Percentiles rank a stretch among this genome's conserved stretches.
These are phyloP conservation scores for Drosophila pectinifera DNA, from an alignment of 1,140 invertebrate species.

Conservation along the genomic window DNA sequence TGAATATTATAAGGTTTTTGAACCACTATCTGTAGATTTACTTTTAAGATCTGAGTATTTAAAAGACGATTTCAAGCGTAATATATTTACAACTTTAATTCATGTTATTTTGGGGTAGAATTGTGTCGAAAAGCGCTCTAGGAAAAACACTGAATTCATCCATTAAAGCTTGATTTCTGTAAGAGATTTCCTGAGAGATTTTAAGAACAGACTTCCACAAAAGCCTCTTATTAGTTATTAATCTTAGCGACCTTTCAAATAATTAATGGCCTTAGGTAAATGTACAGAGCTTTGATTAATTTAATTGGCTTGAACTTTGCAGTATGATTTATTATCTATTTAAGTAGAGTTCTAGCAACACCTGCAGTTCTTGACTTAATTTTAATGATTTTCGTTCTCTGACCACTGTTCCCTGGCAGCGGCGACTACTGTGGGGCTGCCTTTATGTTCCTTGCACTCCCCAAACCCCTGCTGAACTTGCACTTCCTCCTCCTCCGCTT, in stretches of 20 bases:
- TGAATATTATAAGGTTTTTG: too few relatives aligned
- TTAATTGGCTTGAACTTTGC: slow-evolving; percentile 12
- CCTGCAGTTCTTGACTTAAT: neutral
- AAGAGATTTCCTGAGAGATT: neutral
- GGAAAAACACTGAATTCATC: too few relatives aligned
- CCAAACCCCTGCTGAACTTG: neutral
- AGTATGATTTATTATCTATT: slow-evolving; percentile 6
- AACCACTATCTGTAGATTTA: too few relatives aligned
- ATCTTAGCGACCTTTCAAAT: slow-evolving; percentile 7
- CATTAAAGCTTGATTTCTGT: too few relatives aligned
- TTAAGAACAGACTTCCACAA: neutral
- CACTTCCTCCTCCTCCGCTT: slow-evolving; percentile 10
- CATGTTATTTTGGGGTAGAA: too few relatives aligned
- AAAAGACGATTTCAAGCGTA: too few relatives aligned
- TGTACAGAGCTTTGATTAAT: neutral
- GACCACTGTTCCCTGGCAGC: slow-evolving; percentile 14
- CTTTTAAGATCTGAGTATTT: too few relatives aligned
- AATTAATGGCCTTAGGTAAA: neutral
- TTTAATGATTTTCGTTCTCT: neutral
- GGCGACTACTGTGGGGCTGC: slow-evolving; percentile 33
- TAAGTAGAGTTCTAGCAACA: neutral
- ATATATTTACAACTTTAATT: too few relatives aligned
- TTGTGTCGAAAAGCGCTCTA: too few relatives aligned
- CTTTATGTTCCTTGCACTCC: slow-evolving; percentile 18
- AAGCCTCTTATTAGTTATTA: neutral